Evolutionary conservation across 2,888 invertebrate species (phyloP).

Genomic region (Caenorhabditis sp.): DNA sequence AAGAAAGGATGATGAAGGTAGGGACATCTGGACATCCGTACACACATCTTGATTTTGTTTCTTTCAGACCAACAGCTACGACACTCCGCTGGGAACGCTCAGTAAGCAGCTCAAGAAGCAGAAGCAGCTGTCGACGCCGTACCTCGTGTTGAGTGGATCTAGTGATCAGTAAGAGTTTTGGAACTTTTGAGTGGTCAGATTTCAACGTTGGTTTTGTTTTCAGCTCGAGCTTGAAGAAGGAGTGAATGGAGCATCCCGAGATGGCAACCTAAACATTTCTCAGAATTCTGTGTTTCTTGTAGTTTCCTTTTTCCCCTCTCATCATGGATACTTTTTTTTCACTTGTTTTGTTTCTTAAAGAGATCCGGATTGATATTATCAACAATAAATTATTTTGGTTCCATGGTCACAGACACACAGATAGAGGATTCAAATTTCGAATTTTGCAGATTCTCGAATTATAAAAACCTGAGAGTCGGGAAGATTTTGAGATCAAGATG

Average conservation of each 20-base stretch:
- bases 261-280: too few species aligned
- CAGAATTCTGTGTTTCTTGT: too few species aligned
- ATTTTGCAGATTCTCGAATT: too few species aligned
- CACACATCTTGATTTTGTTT: background rate
- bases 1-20: slow-evolving; percentile 75
- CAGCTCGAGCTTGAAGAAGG: slow-evolving; percentile 51
- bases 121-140: slow-evolving; percentile 83
- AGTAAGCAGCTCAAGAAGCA: slow-evolving; percentile 96
- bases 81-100: slow-evolving; percentile 94
- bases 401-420: too few species aligned
- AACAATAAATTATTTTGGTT: too few species aligned
- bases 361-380: too few species aligned
- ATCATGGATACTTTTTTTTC: too few species aligned
- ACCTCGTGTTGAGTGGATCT: slow-evolving; percentile 80
- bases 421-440: too few species aligned
- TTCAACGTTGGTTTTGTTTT: slow-evolving; percentile 4
- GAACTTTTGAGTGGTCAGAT: too few species aligned
- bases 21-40: background rate
- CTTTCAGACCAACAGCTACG: slow-evolving; percentile 74
- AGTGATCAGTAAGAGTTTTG: slow-evolving; percentile 48
- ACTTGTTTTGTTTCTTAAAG: too few species aligned
- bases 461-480: too few species aligned
- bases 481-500: too few species aligned
- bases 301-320: background rate
- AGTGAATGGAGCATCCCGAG: background rate